Evolutionary conservation across 2,888 invertebrate genomes (phyloP), one percentile per base, ranked within the genome.

Genomic region (Oxystoma pomonae): DNA sequence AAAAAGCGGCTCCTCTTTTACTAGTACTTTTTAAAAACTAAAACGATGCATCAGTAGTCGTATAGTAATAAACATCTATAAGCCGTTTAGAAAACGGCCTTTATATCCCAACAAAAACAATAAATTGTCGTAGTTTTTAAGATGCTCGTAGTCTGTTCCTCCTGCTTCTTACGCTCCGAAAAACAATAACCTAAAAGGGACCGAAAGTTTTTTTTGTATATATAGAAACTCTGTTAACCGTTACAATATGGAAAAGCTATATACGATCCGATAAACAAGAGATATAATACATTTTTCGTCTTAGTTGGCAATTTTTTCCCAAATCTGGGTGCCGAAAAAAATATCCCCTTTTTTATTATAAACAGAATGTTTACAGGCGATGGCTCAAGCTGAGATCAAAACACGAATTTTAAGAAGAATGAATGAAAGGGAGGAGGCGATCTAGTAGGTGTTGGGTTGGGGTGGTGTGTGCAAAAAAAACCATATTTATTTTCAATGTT

Each of bases 141-240:
- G 35, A 35, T 35, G 35, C 35, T 12, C 35, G 35, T 7, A 35
- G 35, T 35, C 35, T 35, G 35, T 12, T 35, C 5, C 35, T 35
- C 35, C 35, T 35, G 35, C 35, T 35, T 35, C 12, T 35, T 35
- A 35, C 35, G 35, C 35, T 35, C 12, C 35, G 61, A 60, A 61
- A 63, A 66, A 66, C 63, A 63, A 63, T 66, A 64, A 63, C 66
- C 60, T 64, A 66, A 52, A 66, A 62, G 61, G 35, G 35, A 35
- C 62, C 62, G 59, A 66, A 66, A 66, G 51, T 64, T 66, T 66
- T 64, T 60, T 60, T 51, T 35, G 35, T 35, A 35, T 35, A 35
- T 3, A 7, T 7, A 7, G 12, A 35, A 35, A 35, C 35, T 35
- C 35, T 35, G 35, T 35, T 35, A 35, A 35, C 35, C 35, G 35